Conservation (phyloP, 1,140 invertebrate species). For the Gryon sp. region DNA sequence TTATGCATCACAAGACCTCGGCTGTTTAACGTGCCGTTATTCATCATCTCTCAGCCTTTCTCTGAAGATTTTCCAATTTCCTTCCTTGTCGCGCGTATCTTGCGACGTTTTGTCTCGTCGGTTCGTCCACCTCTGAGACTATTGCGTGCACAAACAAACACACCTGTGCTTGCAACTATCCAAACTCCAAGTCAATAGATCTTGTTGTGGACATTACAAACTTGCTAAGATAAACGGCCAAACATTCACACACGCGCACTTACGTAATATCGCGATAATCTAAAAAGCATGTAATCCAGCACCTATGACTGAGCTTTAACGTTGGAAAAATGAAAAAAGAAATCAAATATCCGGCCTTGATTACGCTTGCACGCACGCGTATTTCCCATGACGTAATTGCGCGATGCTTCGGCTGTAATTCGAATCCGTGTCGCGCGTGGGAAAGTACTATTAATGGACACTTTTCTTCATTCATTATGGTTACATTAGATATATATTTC, state of each 20-base stretch:
- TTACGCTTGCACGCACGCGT: conserved; percentile 34
- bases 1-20: background rate
- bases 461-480: conserved; percentile 28
- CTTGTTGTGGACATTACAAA: too few species aligned
- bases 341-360: conserved; percentile 63
- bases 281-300: conserved; percentile 59
- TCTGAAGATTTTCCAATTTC: conserved; percentile 28
- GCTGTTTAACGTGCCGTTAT: conserved; percentile 37
- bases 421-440: conserved; percentile 46
- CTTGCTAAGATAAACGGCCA: conserved; percentile 40
- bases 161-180: conserved; percentile 3
- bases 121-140: background rate
- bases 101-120: conserved; percentile 4
- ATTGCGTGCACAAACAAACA: background rate
- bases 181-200: conserved; percentile 12
- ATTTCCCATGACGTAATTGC: conserved; percentile 58
- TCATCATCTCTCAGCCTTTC: conserved; percentile 26
- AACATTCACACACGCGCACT: conserved; percentile 28
- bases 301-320: conserved; percentile 20
- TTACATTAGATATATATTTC: background rate
- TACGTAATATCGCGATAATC: conserved; percentile 53
- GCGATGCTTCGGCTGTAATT: conserved; percentile 38
- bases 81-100: background rate
- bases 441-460: conserved; percentile 42
- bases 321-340: conserved; percentile 53